Evolutionary conservation across 2,888 invertebrate species (phyloP).

Genomic region (Rhagonycha lutea): DNA sequence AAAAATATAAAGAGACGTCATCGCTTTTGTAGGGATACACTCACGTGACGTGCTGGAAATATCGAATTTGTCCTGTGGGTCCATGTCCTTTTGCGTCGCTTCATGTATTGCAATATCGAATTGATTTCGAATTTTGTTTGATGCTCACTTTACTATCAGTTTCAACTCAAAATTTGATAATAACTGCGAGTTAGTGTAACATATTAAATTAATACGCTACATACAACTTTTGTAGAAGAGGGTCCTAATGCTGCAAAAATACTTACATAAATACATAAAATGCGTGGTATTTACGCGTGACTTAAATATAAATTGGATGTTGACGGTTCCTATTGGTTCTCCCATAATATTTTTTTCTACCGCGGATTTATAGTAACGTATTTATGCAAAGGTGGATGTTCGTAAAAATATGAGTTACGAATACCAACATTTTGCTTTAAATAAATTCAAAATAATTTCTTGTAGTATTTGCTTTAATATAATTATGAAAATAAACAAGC

Average conservation of each 20-base stretch:
- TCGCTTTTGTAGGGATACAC: conserved; percentile 27
- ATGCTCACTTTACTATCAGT: not conserved
- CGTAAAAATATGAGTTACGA: not conserved
- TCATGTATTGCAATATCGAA: not conserved
- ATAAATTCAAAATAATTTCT: not conserved
- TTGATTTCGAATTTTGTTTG: not conserved
- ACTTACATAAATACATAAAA: not conserved
- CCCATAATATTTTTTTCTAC: not conserved
- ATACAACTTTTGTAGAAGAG: not conserved
- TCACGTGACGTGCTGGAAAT: conserved; percentile 28
- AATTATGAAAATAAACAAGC: not conserved
- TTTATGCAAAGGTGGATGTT: not conserved
- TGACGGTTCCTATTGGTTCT: not conserved
- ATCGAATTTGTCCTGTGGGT: conserved; percentile 38
- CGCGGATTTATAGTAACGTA: not conserved
- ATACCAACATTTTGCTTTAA: not conserved
- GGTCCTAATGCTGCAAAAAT: not conserved
- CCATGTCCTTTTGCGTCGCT: conserved; percentile 16
- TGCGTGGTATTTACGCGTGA: not conserved
- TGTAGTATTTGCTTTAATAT: not conserved
- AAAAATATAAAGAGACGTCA: conserved; percentile 30
- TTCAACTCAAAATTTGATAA: not conserved
- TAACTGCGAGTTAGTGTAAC: not conserved
- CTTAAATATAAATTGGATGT: not conserved
- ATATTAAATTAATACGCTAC: not conserved